phyloP scores from a whole-genome alignment of 92 coral and sea anemone species.

The Plumapathes pennacea region DNA sequence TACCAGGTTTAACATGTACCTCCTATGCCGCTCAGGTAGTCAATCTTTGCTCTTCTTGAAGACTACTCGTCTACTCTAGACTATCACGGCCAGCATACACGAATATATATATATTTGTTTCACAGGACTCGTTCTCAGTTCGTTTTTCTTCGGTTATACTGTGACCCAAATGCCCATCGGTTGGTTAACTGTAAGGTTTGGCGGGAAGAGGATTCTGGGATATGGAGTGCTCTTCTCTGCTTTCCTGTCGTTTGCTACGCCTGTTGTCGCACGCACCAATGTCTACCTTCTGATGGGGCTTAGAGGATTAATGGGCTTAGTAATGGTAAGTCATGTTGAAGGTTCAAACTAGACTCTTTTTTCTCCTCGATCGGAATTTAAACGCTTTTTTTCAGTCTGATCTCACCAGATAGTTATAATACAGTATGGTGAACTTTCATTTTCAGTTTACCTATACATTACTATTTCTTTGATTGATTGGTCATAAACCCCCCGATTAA shows the following conservation, averaged over 20 bases:
- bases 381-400: too few species aligned
- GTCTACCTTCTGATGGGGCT: slow-evolving; percentile 18
- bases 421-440: too few species aligned
- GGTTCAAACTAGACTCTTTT: too few species aligned
- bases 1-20: too few species aligned
- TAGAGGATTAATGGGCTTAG: slow-evolving; percentile 33
- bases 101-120: background rate
- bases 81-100: background rate
- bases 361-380: too few species aligned
- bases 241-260: slow-evolving; percentile 22
- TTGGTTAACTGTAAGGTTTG: slow-evolving; percentile 32
- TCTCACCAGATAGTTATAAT: too few species aligned
- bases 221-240: slow-evolving; percentile 33
- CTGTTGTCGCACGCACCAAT: slow-evolving; percentile 32
- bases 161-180: slow-evolving; percentile 46
- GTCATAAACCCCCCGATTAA: too few species aligned
- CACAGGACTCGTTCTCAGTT: slow-evolving; percentile 27
- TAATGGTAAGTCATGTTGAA: slow-evolving; percentile 34
- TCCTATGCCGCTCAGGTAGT: too few species aligned
- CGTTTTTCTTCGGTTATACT: slow-evolving; percentile 38
- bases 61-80: background rate
- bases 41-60: too few species aligned
- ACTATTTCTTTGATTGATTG: too few species aligned
- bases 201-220: slow-evolving; percentile 35
- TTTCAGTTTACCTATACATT: too few species aligned